Evolutionary conservation across 2,797 vertebrate species (phyloP).

Genomic region (Natrix natrix): DNA sequence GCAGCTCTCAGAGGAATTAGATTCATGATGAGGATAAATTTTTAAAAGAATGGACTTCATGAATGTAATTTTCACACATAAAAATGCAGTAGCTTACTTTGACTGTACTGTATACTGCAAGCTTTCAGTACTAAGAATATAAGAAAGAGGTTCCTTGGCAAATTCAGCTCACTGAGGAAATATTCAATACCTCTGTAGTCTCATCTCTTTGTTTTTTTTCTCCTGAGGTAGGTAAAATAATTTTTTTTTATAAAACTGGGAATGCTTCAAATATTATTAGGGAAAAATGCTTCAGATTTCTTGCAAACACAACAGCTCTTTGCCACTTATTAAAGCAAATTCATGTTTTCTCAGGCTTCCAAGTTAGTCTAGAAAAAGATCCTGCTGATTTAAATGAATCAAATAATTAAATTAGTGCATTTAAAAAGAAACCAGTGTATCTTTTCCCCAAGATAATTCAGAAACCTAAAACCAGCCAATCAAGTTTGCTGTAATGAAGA

Average conservation of each 20-base stretch:
- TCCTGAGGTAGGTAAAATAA: constrained; percentile 61
- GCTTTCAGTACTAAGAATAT: constrained; percentile 26
- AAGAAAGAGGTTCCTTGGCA: constrained; percentile 4
- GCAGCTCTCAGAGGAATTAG: constrained; percentile 33
- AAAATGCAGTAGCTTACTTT: constrained; percentile 38
- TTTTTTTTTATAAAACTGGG: not conserved
- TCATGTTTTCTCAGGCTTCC: not conserved
- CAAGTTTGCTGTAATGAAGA: not conserved
- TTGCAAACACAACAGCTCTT: not conserved
- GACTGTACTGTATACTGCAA: not conserved
- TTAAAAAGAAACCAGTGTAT: not conserved
- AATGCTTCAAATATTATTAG: not conserved
- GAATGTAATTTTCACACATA: constrained; percentile 34
- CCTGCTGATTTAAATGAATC: not conserved
- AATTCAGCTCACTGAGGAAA: constrained; percentile 29
- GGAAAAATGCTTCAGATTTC: not conserved
- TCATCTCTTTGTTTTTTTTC: constrained; percentile 28
- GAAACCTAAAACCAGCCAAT: not conserved
- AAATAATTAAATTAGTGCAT: not conserved
- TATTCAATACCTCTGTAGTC: constrained; percentile 25
- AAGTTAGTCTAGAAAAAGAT: not conserved
- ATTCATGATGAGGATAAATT: not conserved
- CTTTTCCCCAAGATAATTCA: not conserved
- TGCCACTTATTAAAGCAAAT: not conserved
- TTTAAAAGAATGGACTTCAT: constrained; percentile 19